These are phyloP conservation scores for Tautogolabrus adspersus DNA, from an alignment of 2,113 vertebrate species.

Conservation along the genomic window DNA sequence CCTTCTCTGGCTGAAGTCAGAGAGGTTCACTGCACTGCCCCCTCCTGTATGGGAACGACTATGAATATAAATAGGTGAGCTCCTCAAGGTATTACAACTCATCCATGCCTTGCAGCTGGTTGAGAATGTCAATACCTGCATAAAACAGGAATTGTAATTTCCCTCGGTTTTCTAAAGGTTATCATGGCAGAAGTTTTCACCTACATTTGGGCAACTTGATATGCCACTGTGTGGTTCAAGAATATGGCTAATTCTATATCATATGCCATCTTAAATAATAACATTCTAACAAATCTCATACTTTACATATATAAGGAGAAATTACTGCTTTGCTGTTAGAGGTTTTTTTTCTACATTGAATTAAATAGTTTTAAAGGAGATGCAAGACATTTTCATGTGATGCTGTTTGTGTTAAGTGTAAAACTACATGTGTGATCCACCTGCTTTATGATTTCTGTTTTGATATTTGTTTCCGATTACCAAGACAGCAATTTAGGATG, in stretches of 20 bases:
- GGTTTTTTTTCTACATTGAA: background rate
- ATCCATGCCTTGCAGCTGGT: constrained; percentile 58
- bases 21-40: constrained; percentile 72
- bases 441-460: background rate
- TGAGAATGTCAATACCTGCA: constrained; percentile 75
- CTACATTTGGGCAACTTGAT: constrained; percentile 25
- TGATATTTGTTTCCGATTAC: background rate
- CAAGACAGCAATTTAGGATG: no score
- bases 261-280: constrained; percentile 2
- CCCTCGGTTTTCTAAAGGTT: constrained; percentile 60
- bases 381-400: background rate
- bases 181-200: constrained; percentile 42
- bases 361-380: no score
- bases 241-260: constrained; percentile 24
- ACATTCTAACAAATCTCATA: constrained; percentile 1
- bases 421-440: background rate
- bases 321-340: background rate
- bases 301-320: constrained; percentile 22
- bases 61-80: constrained; percentile 77
- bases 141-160: constrained; percentile 63
- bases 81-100: constrained; percentile 72
- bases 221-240: constrained; percentile 10
- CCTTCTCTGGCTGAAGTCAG: constrained; percentile 59
- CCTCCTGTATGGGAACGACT: constrained; percentile 70
- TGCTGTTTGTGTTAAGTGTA: background rate